Base-by-base conservation (phyloP, 2,113 vertebrate genomes). In the Poeciliopsis turrubarensis region DNA sequence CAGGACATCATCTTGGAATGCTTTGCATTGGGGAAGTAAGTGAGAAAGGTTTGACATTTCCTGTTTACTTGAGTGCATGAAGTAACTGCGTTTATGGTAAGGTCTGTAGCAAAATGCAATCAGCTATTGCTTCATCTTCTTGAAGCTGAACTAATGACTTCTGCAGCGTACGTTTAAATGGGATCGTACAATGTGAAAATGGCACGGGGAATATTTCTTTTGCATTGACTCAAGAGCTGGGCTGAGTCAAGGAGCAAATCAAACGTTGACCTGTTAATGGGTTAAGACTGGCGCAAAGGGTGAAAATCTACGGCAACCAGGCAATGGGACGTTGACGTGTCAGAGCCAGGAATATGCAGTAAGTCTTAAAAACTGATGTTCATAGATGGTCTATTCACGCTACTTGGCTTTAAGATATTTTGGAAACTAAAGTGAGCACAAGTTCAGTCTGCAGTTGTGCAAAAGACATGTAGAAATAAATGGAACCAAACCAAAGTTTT, bases 1-100 rank as follows among this genome's bases (percentile, higher is more conserved):
- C 96, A 98, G 86, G 98, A 99, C 0, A 90, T 99, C 86, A 98
- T 96, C 0, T 90, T 99, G 87, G 98, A 99, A 79, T 99, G 98
- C 89, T 99, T 99, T 77, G 98, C 97, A 54, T 95, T 99, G 92
- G 98, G 98, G 70, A 99, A 99, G 98, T 99, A 94, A 97, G 97
- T 96, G 79, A 85, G 81, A 88, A 14, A 39, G 5, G 60, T 32
- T 17, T 5, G 4, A 27, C 2, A 2, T 68, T 47, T 30, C 12
- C 34, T 69, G 64, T 26, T 60, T 65, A 19, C 47, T 65, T 27
- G 13, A 5, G 37, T 63, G 6, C 39, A n/a, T 6, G 17, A 31
- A 63, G 29, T 17, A 37, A 37, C 10, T 11, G 34, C 3, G 2
- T 30, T 63, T 31, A 31, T 10, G 7, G 8, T 62, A 57, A 57